Base-by-base conservation (phyloP, 2,888 invertebrate species). In the Listrodromus nycthemerus region DNA sequence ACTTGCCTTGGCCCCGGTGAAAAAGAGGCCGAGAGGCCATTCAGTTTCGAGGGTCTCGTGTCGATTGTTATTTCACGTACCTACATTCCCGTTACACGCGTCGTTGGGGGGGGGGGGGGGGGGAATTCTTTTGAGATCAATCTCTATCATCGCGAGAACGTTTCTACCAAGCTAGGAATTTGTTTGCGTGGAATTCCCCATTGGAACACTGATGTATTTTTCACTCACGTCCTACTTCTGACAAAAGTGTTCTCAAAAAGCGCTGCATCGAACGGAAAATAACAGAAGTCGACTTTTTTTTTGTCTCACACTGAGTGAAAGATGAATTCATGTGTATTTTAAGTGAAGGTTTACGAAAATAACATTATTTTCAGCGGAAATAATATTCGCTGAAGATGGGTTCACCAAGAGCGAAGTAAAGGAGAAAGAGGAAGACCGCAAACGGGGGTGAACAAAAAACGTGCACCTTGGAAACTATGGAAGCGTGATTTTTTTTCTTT, bases 61-160 rank as follows among this genome's bases (percentile, higher is more conserved):
- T 45, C 41, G 63, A 80, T 71, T 80, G 80, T 83, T 80, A 80
- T 80, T 76, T 80, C 58, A 61, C 76, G 66, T 73, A 55, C 65
- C 27, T 70, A 65, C 75, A 70, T 63, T 33, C 63, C 37, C 24
- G 24, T 58, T 58, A 58, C 58, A 74, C 74, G 75, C 76, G 41
- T 6, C 63, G 45, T 65, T 76, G 19, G 19, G 30, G 74, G 63
- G 66, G 48, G 52, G 41, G 41, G 76, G 71, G 10, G 69, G 69
- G 75, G 70, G 37, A 67, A 55, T 50, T 50, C 27, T 24, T 58
- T 58, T 24, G 58, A 27, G 27, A 58, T 58, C 13, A 24, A 58
- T 24, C 24, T 13, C 10, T 8, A 13, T 24, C 16, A 24, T 58
- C 58, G 27, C 2, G 58, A 24, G 27, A 27, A 58, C 6, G 16